These are phyloP conservation scores for Sylvia atricapilla DNA, from an alignment of 2,113 vertebrate genomes.

Conservation along the genomic window DNA sequence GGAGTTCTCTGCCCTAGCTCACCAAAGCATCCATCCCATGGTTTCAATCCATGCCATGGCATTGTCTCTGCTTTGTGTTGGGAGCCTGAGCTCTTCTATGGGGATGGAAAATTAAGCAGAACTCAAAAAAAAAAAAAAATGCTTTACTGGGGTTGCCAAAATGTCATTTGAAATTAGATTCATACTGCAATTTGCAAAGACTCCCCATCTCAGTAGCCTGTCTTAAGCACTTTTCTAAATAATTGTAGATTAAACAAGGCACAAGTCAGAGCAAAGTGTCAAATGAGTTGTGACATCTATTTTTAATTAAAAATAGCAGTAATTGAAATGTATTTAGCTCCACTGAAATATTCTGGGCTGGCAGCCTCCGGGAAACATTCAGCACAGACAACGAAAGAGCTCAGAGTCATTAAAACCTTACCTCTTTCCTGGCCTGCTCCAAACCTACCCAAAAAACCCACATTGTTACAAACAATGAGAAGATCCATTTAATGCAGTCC, in stretches of 20 bases:
- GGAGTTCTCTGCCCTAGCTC: neutral
- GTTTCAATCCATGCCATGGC: neutral
- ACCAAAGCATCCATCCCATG: neutral
- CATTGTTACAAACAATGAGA: neutral
- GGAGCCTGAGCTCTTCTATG: neutral
- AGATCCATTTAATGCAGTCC: neutral
- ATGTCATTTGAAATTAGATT: conserved; percentile 1
- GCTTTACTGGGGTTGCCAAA: neutral
- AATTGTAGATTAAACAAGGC: neutral
- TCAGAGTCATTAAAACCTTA: neutral
- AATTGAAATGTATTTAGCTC: neutral
- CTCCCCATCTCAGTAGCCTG: neutral
- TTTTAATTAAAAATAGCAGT: conserved; percentile 40
- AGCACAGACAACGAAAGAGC: neutral
- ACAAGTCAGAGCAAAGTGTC: neutral
- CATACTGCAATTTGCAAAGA: neutral
- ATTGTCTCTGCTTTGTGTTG: neutral
- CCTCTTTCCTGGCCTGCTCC: neutral
- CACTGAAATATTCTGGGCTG: neutral
- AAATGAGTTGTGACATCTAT: neutral
- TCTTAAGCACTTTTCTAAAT: neutral
- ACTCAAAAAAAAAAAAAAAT: neutral
- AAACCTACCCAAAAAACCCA: neutral
- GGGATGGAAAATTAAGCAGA: neutral
- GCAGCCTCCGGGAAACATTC: neutral